A percentile compares a stretch with the other conserved stretches of the same genome.
These are phyloP conservation scores for Proales similis DNA, from an alignment of 1,140 invertebrate genomes.

Conservation along the genomic window DNA sequence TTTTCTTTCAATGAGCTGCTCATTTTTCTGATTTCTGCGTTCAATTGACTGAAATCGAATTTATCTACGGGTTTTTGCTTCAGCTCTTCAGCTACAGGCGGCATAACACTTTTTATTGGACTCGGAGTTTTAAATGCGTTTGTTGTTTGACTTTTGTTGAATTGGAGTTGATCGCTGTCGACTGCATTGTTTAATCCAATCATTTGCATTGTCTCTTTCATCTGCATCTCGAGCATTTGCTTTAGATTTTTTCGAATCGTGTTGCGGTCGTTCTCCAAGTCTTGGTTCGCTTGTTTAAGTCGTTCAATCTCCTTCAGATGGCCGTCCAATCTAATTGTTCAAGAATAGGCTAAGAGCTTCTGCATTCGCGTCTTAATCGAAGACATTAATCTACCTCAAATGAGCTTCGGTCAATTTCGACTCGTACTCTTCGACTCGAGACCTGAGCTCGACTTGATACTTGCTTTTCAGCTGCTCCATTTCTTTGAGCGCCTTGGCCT, in stretches of 20 bases:
- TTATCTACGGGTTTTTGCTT: no score
- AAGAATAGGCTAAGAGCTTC: neutral
- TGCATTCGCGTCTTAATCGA: neutral
- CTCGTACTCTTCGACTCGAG: constrained; percentile 18
- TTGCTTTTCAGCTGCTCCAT: constrained; percentile 12
- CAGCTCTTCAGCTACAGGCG: no score
- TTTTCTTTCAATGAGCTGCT: no score
- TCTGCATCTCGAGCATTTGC: constrained; percentile 9
- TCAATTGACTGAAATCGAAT: no score
- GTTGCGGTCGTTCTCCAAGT: constrained; percentile 31
- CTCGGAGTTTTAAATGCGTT: no score
- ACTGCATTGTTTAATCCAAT: no score
- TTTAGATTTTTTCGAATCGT: constrained; percentile 17
- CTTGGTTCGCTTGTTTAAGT: constrained; percentile 17
- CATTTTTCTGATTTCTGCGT: no score
- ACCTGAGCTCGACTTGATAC: constrained; percentile 12
- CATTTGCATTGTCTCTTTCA: constrained; percentile 36
- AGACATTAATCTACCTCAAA: constrained; percentile 7
- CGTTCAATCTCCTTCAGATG: neutral
- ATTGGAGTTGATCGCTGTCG: no score
- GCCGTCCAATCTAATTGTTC: constrained; percentile 18
- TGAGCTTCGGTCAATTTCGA: constrained; percentile 4
- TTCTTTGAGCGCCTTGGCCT: constrained; percentile 10
- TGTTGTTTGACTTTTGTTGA: no score
- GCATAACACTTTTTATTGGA: no score